Evolutionary conservation across 2,797 vertebrate genomes (phyloP).

Genomic region (Peromyscus aztecus): DNA sequence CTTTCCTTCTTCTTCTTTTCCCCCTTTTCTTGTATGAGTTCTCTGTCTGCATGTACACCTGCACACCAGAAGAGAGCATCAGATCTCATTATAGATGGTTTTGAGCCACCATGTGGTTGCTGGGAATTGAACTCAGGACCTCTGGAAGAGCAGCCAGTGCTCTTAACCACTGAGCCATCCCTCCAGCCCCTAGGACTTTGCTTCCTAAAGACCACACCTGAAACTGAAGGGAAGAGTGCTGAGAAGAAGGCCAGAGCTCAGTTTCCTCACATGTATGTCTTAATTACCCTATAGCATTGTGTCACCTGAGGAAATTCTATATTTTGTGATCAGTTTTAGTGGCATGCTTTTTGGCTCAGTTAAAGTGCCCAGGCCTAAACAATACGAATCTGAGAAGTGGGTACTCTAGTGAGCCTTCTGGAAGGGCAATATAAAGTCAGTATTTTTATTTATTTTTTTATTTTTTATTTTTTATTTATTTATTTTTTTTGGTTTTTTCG

Average conservation of each 20-base stretch:
- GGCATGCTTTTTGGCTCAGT: conserved; percentile 6
- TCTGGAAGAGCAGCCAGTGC: too few species aligned
- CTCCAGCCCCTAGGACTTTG: too few species aligned
- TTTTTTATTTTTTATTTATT: too few species aligned
- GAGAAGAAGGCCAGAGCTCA: conserved; percentile 45
- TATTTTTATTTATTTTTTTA: too few species aligned
- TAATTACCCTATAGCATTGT: conserved; percentile 39
- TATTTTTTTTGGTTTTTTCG: too few species aligned
- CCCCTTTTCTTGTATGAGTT: too few species aligned
- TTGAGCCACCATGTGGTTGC: too few species aligned
- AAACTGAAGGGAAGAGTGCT: conserved; percentile 12
- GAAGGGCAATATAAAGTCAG: conserved; percentile 5
- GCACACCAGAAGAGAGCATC: too few species aligned
- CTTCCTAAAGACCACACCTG: neutral
- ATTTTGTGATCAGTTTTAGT: conserved; percentile 58
- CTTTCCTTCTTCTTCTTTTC: neutral
- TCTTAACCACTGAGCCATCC: too few species aligned
- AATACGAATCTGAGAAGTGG: conserved; percentile 7
- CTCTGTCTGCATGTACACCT: too few species aligned
- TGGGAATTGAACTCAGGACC: too few species aligned
- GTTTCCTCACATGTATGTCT: neutral
- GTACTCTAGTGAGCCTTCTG: neutral
- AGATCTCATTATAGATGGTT: too few species aligned
- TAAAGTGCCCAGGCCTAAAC: conserved; percentile 37
- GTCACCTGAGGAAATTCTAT: neutral